Percentiles rank a stretch among this genome's conserved stretches.
These are phyloP conservation scores for Aphelinus certus DNA, from an alignment of 1,140 invertebrate genomes.

Conservation along the genomic window DNA sequence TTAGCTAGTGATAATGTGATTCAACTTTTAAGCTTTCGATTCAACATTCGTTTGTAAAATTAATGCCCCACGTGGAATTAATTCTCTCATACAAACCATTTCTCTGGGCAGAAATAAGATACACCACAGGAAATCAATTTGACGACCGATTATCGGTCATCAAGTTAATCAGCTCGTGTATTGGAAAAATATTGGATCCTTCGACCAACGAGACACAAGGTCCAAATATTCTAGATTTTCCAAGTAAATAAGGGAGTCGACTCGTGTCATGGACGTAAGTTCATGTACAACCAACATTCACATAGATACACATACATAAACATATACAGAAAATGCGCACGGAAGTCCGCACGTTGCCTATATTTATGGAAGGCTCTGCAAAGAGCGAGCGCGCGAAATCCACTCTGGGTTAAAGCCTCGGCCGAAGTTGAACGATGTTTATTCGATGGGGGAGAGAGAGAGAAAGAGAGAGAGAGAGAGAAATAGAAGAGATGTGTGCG, in stretches of 20 bases:
- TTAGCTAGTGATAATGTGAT: too few relatives aligned
- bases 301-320: background rate
- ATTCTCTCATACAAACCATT: too few relatives aligned
- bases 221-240: too few relatives aligned
- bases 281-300: background rate
- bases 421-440: conserved; percentile 8
- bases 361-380: conserved; percentile 27
- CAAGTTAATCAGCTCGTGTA: too few relatives aligned
- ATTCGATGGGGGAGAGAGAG: conserved; percentile 4
- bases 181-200: too few relatives aligned
- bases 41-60: too few relatives aligned
- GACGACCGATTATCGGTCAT: too few relatives aligned
- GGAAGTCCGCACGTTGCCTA: background rate
- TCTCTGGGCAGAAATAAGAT: too few relatives aligned
- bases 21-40: too few relatives aligned
- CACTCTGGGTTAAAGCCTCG: background rate
- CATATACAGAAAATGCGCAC: background rate
- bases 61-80: too few relatives aligned
- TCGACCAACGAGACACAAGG: too few relatives aligned
- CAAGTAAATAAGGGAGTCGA: background rate
- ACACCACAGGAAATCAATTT: too few relatives aligned
- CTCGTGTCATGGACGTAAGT: background rate
- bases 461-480: background rate
- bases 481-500: background rate
- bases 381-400: background rate